phyloP scores from a whole-genome alignment of 2,113 vertebrate genomes.

The Ornithorhynchus anatinus region DNA sequence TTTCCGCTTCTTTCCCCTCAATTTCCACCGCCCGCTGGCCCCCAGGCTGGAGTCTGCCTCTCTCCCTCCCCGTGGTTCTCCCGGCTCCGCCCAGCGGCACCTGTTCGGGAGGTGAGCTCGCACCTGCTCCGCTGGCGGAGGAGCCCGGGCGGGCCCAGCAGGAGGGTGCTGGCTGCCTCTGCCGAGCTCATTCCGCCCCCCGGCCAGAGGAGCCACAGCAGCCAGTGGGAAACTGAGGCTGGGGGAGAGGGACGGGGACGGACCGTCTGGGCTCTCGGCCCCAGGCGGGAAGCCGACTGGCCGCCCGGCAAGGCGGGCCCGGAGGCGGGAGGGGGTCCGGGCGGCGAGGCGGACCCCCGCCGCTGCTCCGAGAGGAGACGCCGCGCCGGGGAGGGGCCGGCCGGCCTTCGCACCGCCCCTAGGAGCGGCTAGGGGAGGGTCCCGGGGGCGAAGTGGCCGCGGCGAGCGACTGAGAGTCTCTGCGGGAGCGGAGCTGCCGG shows the following conservation, averaged over 20 bases:
- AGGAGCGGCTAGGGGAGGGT: too few species aligned
- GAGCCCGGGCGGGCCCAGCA: too few species aligned
- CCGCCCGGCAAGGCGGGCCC: not conserved
- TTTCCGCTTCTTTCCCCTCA: too few species aligned
- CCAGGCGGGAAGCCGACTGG: not conserved
- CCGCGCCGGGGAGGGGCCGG: not conserved
- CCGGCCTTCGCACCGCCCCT: too few species aligned
- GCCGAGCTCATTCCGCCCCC: too few species aligned
- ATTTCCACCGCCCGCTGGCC: too few species aligned
- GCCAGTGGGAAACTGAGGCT: not conserved
- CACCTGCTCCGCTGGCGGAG: not conserved
- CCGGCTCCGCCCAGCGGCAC: not conserved
- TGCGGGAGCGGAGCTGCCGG: too few species aligned
- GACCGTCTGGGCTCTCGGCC: not conserved
- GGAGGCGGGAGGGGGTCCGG: not conserved
- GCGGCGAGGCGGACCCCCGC: not conserved
- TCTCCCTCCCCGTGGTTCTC: not conserved
- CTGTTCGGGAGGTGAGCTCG: not conserved
- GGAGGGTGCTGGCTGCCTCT: too few species aligned
- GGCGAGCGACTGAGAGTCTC: not conserved
- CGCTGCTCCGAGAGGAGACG: not conserved
- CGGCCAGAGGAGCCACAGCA: too few species aligned
- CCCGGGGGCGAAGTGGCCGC: too few species aligned
- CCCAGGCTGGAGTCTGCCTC: not conserved
- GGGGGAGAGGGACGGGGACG: not conserved